Percentiles rank a stretch among this genome's conserved stretches.
phyloP scores from a whole-genome alignment of 2,797 vertebrate genomes.

The Phrynocephalus vlangalii region DNA sequence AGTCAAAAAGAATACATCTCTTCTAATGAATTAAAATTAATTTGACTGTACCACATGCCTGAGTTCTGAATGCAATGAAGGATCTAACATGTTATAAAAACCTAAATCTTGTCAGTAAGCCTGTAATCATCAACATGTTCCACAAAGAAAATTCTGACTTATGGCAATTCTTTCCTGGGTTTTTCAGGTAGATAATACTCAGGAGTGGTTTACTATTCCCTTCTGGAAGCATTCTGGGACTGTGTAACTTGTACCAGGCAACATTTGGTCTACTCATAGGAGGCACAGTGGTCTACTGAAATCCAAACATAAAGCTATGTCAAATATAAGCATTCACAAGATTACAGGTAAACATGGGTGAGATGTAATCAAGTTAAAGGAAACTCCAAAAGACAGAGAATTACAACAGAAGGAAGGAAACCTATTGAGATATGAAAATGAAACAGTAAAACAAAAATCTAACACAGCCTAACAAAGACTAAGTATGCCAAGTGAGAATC shows the following conservation, averaged over 20 bases:
- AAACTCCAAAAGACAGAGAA: not conserved
- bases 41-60: not conserved
- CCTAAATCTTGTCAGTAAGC: not conserved
- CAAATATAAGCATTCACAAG: not conserved
- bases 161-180: too few species aligned
- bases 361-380: not conserved
- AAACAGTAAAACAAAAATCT: not conserved
- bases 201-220: too few species aligned
- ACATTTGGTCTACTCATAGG: too few species aligned
- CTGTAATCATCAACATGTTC: not conserved
- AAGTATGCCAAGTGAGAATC: not conserved
- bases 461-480: not conserved
- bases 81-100: not conserved
- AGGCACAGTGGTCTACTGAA: too few species aligned
- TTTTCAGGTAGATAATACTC: too few species aligned
- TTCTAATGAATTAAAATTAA: constrained; percentile 19
- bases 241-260: too few species aligned
- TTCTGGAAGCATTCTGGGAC: not conserved
- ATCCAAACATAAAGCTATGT: too few species aligned
- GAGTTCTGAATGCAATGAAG: not conserved
- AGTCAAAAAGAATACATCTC: not conserved
- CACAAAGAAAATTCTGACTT: too few species aligned
- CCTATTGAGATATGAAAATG: not conserved
- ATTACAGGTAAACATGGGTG: not conserved
- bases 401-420: not conserved